A percentile compares a stretch with the other conserved stretches of the same genome.
These are phyloP conservation scores for Anorthoa munda DNA, from an alignment of 2,888 invertebrate genomes.

Conservation along the genomic window DNA sequence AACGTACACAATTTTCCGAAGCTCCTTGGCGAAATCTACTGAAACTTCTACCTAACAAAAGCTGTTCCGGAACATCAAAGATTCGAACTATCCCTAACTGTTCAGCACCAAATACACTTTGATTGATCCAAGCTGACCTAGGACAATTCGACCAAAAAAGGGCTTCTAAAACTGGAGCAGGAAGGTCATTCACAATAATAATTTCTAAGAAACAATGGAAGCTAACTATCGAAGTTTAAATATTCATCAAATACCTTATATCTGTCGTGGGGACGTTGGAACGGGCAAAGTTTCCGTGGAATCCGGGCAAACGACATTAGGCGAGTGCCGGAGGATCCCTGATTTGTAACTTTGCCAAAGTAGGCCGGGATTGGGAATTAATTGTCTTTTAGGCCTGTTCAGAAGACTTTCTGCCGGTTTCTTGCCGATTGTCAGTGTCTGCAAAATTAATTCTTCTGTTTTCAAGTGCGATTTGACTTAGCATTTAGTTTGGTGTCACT, in stretches of 20 bases:
- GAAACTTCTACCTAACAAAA: slow-evolving; percentile 51
- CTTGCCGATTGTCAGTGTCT: slow-evolving; percentile 59
- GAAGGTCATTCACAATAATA: slow-evolving; percentile 58
- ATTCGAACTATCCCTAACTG: slow-evolving; percentile 41
- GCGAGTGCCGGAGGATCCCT: slow-evolving; percentile 71
- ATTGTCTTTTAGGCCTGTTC: slow-evolving; percentile 75
- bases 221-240: slow-evolving; percentile 69
- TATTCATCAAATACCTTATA: slow-evolving; percentile 71
- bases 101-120: slow-evolving; percentile 39
- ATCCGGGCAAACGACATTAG: slow-evolving; percentile 68
- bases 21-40: slow-evolving; percentile 32
- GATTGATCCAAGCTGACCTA: slow-evolving; percentile 57
- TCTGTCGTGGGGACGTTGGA: slow-evolving; percentile 61
- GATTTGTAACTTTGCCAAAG: slow-evolving; percentile 79
- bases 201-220: slow-evolving; percentile 61
- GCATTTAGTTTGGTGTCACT: slow-evolving; percentile 27
- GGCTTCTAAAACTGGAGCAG: slow-evolving; percentile 40
- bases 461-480: slow-evolving; percentile 54
- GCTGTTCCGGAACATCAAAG: slow-evolving; percentile 40
- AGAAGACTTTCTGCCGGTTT: slow-evolving; percentile 61
- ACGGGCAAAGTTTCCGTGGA: slow-evolving; percentile 65
- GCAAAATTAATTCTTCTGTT: slow-evolving; percentile 67
- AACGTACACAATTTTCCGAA: slow-evolving; percentile 31
- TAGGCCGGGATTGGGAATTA: slow-evolving; percentile 76
- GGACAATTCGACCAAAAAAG: slow-evolving; percentile 55